A percentile compares a stretch with the other conserved stretches of the same genome.
phyloP scores from a whole-genome alignment of 2,113 vertebrate genomes.

The Catharus bicknelli region DNA sequence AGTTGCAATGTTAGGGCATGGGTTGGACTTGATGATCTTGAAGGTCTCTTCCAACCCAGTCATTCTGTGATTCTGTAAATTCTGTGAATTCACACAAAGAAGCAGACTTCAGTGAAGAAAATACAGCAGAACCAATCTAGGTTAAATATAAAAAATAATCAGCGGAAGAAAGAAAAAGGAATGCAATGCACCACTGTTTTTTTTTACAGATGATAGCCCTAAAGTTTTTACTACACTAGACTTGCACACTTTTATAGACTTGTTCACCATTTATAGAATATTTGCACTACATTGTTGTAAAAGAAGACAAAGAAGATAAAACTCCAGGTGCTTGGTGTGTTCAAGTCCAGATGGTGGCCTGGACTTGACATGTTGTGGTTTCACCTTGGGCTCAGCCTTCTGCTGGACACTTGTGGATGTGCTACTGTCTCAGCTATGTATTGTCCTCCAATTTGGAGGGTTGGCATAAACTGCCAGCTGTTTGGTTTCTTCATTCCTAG shows the following conservation, averaged over 20 bases:
- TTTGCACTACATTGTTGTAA: neutral
- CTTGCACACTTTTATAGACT: neutral
- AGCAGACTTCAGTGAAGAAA: neutral
- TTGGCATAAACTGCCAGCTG: neutral
- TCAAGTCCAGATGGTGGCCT: neutral
- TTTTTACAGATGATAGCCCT: neutral
- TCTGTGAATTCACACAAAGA: neutral
- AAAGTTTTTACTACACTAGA: neutral
- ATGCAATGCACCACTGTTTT: neutral
- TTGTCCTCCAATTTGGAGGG: neutral
- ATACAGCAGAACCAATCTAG: neutral
- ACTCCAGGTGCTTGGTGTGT: neutral
- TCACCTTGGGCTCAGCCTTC: neutral
- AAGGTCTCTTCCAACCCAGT: too few relatives aligned
- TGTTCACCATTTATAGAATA: neutral
- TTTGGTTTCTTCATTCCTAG: neutral
- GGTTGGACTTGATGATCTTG: too few relatives aligned
- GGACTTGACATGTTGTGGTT: neutral
- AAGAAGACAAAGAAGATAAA: neutral
- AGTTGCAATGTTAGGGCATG: too few relatives aligned
- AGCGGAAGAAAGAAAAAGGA: neutral
- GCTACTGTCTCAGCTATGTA: neutral
- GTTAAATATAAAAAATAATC: neutral
- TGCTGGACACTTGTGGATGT: neutral
- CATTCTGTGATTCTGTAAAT: too few relatives aligned